phyloP scores from a whole-genome alignment of 2,113 vertebrate species.

The Capreolus pygargus region DNA sequence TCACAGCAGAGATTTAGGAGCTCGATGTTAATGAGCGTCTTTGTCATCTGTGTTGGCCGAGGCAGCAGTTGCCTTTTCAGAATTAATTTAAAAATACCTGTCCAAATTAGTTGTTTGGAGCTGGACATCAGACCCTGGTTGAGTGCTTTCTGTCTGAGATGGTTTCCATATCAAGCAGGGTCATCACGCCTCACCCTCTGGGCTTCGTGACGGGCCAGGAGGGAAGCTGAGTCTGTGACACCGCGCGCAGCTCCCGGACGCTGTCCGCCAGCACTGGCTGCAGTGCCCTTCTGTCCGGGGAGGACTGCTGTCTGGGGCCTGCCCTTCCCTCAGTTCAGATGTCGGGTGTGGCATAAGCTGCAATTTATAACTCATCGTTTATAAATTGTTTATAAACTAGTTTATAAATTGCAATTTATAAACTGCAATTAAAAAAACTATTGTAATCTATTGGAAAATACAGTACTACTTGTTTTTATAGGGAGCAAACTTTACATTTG shows the following conservation, averaged over 20 bases:
- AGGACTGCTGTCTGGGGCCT: not conserved
- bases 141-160: not conserved
- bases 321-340: not conserved
- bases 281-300: not conserved
- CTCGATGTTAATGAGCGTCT: not conserved
- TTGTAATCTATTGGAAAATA: not conserved
- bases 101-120: not conserved
- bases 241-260: not conserved
- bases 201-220: not conserved
- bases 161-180: not conserved
- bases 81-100: not conserved
- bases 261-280: not conserved
- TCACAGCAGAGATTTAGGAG: not conserved
- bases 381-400: not conserved
- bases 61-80: not conserved
- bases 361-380: not conserved
- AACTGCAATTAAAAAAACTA: not conserved
- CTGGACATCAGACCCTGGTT: not conserved
- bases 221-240: not conserved
- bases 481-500: not conserved
- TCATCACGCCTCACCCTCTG: not conserved
- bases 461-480: not conserved
- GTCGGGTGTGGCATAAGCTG: not conserved
- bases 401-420: not conserved
- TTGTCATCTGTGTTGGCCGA: not conserved